A percentile compares a stretch with the other conserved stretches of the same genome.
phyloP scores from a whole-genome alignment of 2,888 invertebrate genomes.

The Spialia ferax region DNA sequence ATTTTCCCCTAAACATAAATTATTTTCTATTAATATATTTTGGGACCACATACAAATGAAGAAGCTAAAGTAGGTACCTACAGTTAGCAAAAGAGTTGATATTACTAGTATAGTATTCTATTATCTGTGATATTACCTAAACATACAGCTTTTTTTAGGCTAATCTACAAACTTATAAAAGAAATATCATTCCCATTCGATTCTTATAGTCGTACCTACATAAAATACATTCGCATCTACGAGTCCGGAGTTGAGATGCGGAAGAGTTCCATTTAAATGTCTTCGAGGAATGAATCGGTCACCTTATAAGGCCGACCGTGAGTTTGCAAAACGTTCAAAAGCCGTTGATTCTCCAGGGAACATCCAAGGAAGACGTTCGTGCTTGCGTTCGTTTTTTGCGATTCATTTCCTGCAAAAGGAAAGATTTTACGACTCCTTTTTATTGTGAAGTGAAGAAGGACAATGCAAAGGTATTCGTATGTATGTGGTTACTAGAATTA shows the following conservation, averaged over 20 bases:
- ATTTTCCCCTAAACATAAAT: too few species aligned
- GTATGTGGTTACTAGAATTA: not conserved
- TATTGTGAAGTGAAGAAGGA: constrained; percentile 3
- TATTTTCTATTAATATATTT: too few species aligned
- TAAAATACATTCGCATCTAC: not conserved
- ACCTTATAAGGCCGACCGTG: constrained; percentile 60
- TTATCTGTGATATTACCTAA: too few species aligned
- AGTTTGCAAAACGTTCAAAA: constrained; percentile 69
- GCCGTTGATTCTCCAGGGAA: constrained; percentile 59
- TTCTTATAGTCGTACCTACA: not conserved
- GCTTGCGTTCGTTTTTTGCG: constrained; percentile 69
- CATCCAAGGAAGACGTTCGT: constrained; percentile 56
- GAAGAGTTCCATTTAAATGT: constrained; percentile 46
- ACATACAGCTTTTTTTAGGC: not conserved
- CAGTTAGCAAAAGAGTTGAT: too few species aligned
- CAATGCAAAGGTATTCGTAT: not conserved
- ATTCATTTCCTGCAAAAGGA: constrained; percentile 68
- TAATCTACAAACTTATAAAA: not conserved
- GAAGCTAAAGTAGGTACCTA: too few species aligned
- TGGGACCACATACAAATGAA: too few species aligned
- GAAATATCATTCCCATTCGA: not conserved
- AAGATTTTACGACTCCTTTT: constrained; percentile 62
- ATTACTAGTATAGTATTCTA: too few species aligned
- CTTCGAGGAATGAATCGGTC: constrained; percentile 62
- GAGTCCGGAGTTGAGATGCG: not conserved